These are phyloP conservation scores for Leptopilina boulardi DNA, from an alignment of 1,140 invertebrate species.

Conservation along the genomic window DNA sequence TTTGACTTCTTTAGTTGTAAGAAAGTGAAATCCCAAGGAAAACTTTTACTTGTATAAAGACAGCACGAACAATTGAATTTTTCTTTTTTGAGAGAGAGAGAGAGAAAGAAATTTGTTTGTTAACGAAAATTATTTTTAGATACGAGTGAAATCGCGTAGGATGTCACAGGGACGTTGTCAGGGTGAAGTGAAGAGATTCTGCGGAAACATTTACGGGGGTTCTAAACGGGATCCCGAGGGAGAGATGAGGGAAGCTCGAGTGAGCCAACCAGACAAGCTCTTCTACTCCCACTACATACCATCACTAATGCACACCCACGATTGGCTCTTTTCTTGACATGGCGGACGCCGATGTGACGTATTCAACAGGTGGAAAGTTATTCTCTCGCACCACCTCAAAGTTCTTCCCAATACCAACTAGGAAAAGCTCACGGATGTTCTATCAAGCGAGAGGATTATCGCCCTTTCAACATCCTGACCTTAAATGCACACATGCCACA, in stretches of 20 bases:
- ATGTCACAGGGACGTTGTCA: constrained; percentile 50
- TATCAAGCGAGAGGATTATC: constrained; percentile 57
- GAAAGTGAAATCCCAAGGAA: constrained; percentile 23
- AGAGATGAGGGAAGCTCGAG: constrained; percentile 58
- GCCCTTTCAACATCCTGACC: constrained; percentile 51
- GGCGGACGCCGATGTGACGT: constrained; percentile 62
- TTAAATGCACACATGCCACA: constrained; percentile 36
- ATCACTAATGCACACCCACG: constrained; percentile 57
- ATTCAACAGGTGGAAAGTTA: constrained; percentile 69
- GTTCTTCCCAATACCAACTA: constrained; percentile 35
- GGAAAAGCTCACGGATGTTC: constrained; percentile 46
- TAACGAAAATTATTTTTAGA: not conserved
- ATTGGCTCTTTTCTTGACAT: constrained; percentile 70
- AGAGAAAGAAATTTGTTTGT: not conserved
- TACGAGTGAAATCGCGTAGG: constrained; percentile 46
- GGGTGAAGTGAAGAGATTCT: constrained; percentile 54
- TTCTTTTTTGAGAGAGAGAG: too few species aligned
- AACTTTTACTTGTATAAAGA: not conserved
- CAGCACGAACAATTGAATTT: not conserved
- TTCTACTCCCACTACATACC: constrained; percentile 62
- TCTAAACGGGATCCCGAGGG: constrained; percentile 58
- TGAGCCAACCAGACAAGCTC: constrained; percentile 60
- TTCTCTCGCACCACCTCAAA: constrained; percentile 43
- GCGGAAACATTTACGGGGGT: constrained; percentile 49
- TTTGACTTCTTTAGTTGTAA: too few species aligned